Base-by-base conservation (phyloP, 2,888 invertebrate genomes). In the Oegoconia quadripuncta region DNA sequence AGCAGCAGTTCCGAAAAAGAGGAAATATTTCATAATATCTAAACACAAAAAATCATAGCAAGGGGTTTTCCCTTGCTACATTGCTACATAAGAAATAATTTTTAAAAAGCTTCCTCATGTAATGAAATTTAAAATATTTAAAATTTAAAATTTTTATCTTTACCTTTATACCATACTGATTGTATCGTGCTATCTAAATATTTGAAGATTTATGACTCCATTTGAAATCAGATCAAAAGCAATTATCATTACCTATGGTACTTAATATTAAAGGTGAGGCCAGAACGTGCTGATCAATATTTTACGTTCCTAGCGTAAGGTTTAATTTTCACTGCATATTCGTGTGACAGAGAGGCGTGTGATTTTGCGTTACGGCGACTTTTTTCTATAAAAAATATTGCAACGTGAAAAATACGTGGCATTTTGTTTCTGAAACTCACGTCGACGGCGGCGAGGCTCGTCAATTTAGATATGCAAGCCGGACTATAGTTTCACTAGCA, bases 391-490 rank as follows among this genome's bases (percentile, higher is more conserved):
- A 44, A 44, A 44, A 41, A 33, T 25, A 13, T 20, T 32, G 31
- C 31, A n/a, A 7, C 20, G 20, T 32, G 31, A 32, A 20, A 30
- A 32, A 18, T 32, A 32, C 13, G 31, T n/a, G 20, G 20, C 13
- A 20, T 18, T 18, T 32, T 32, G 20, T 20, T 18, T 20, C 18
- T 32, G 31, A 20, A 32, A 32, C 20, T 18, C 31, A 20, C 31
- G 27, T 27, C 18, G 31, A 4, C 29, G 16, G 8, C 29, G 13
- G 20, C 20, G 13, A 8, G 6, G 18, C 20, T 20, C 45, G 39
- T 47, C 39, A 44, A 45, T 50, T 46, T 48, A 40, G 15, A 33
- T 34, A 40, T 39, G 35, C 38, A 40, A 37, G 44, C 17, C 39
- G 37, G 33, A 39, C 43, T 33, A 38, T 46, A 32, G 2, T 15